phyloP scores from a whole-genome alignment of 2,888 invertebrate species.

The Cyclophora albipunctata region DNA sequence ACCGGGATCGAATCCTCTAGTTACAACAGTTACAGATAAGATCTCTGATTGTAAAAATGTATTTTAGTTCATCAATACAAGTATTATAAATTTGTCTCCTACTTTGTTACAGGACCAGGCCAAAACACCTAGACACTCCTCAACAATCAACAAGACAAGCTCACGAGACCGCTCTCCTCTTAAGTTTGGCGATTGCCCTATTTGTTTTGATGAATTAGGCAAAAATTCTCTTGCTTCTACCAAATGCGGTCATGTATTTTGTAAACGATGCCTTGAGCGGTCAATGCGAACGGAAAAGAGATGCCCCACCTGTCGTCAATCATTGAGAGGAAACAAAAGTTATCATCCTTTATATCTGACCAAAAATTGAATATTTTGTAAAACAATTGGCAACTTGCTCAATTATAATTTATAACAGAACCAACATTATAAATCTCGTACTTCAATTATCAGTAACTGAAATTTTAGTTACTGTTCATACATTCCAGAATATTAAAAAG shows the following conservation, averaged over 20 bases:
- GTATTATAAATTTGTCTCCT: too few relatives aligned
- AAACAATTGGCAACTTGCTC: neutral
- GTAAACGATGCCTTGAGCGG: conserved; percentile 35
- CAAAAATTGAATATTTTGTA: conserved; percentile 1
- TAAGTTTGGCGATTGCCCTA: conserved; percentile 41
- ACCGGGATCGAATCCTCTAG: too few relatives aligned
- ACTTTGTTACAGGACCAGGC: neutral
- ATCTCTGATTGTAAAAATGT: too few relatives aligned
- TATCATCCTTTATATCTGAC: conserved; percentile 41
- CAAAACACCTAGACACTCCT: neutral
- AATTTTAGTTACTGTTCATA: too few relatives aligned
- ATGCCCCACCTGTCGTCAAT: conserved; percentile 47
- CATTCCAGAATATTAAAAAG: too few relatives aligned
- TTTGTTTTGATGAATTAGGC: conserved; percentile 48
- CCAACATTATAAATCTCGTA: too few relatives aligned
- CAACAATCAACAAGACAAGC: neutral
- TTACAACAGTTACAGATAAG: too few relatives aligned
- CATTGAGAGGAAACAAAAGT: conserved; percentile 30
- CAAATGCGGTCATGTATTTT: conserved; percentile 57
- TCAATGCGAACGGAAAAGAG: conserved; percentile 29
- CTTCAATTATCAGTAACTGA: too few relatives aligned
- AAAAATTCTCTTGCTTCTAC: conserved; percentile 46
- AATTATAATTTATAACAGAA: too few relatives aligned
- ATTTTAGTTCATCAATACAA: too few relatives aligned
- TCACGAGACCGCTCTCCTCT: conserved; percentile 6